Conservation (phyloP, 2,888 invertebrate species). For the Galerucella nymphaeae region DNA sequence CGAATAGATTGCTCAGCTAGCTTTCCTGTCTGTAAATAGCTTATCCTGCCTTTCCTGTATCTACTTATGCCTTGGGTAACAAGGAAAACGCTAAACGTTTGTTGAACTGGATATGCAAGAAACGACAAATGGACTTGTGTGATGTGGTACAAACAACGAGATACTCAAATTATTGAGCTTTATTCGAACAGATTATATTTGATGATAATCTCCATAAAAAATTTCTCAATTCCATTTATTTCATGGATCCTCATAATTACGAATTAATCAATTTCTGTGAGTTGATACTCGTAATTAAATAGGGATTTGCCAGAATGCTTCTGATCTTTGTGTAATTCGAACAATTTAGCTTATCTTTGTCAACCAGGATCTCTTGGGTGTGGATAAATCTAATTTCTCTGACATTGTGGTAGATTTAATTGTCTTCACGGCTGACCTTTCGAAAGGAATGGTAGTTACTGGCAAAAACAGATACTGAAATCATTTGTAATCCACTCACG, state of each 20-base stretch:
- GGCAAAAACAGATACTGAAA: neutral
- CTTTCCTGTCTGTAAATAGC: no score
- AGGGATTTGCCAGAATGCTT: neutral
- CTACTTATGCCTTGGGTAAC: no score
- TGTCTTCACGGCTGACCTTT: neutral
- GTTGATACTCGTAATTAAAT: neutral
- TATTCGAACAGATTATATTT: no score
- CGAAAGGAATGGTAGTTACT: neutral
- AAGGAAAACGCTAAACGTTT: no score
- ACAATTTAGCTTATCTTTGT: neutral
- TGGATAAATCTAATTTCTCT: neutral
- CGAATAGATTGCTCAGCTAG: no score
- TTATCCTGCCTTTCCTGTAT: no score
- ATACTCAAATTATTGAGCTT: no score
- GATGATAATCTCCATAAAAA: no score
- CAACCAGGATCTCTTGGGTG: neutral
- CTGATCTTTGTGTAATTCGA: neutral
- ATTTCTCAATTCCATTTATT: no score
- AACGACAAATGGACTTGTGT: no score
- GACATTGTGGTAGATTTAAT: constrained; percentile 2
- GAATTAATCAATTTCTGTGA: neutral
- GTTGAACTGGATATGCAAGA: no score
- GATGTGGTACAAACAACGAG: no score
- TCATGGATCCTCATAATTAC: neutral
- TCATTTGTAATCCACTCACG: neutral